phyloP scores from a whole-genome alignment of 2,113 vertebrate genomes.

The Gavia stellata region DNA sequence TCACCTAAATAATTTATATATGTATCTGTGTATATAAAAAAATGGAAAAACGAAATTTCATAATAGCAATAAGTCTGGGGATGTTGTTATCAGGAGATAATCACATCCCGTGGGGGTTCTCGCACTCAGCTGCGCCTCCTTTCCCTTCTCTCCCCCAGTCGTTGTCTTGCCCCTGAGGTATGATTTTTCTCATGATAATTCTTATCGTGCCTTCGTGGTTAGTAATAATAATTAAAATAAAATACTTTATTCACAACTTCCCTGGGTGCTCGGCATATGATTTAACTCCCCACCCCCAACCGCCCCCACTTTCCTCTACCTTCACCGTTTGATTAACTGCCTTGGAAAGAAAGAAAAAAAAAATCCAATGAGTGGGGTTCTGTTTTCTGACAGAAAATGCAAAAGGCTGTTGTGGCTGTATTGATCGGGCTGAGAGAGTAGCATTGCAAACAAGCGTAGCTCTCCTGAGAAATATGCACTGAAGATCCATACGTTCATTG shows the following conservation, averaged over 20 bases:
- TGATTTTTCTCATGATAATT: conserved; percentile 76
- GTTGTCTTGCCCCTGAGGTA: conserved; percentile 72
- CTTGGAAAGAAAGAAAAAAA: background rate
- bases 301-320: background rate
- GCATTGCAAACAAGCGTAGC: conserved; percentile 37
- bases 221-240: conserved; percentile 73
- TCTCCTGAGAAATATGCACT: conserved; percentile 51
- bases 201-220: conserved; percentile 66
- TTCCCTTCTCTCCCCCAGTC: conserved; percentile 32
- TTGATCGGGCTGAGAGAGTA: conserved; percentile 54
- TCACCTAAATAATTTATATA: conserved; percentile 78
- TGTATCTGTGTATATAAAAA: conserved; percentile 66
- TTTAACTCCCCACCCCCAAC: background rate
- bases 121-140: conserved; percentile 69
- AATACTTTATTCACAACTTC: conserved; percentile 67
- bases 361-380: background rate
- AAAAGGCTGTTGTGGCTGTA: conserved; percentile 55
- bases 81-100: conserved; percentile 80
- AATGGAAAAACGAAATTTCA: conserved; percentile 67
- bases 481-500: conserved; percentile 67
- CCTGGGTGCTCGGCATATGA: conserved; percentile 11
- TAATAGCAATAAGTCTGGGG: conserved; percentile 72
- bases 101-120: conserved; percentile 77
- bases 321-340: conserved; percentile 32
- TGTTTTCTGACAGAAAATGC: conserved; percentile 47